A percentile compares a stretch with the other conserved stretches of the same genome.
Conservation (phyloP, 1,140 invertebrate species). For the Brachionus koreanus region DNA sequence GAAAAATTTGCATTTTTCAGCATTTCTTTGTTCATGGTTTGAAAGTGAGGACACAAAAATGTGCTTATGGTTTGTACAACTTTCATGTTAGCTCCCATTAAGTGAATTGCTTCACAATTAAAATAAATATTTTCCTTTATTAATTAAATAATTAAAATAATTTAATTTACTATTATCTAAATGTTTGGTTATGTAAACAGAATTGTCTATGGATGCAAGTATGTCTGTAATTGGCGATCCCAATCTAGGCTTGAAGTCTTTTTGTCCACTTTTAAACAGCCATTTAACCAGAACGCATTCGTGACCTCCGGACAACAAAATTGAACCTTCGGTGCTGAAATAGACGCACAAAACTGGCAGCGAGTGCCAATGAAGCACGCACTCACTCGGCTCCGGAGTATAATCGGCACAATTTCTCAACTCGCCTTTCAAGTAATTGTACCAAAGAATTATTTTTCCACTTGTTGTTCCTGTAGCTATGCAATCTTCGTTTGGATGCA, state of each 20-base stretch:
- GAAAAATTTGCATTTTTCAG: not conserved
- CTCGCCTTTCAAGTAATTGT: slow-evolving; percentile 50
- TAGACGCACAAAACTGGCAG: slow-evolving; percentile 67
- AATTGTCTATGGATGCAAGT: slow-evolving; percentile 66
- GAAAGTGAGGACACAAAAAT: slow-evolving; percentile 15
- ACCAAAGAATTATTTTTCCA: slow-evolving; percentile 69
- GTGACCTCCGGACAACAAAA: slow-evolving; percentile 71
- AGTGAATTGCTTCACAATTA: slow-evolving; percentile 63
- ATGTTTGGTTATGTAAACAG: slow-evolving; percentile 66
- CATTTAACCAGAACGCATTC: slow-evolving; percentile 78
- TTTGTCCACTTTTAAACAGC: slow-evolving; percentile 60
- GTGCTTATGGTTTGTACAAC: slow-evolving; percentile 67
- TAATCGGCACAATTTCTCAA: not conserved
- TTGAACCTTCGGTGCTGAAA: slow-evolving; percentile 67
- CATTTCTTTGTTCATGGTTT: not conserved
- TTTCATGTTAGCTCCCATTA: slow-evolving; percentile 53
- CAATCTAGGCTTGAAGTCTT: slow-evolving; percentile 70
- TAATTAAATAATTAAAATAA: slow-evolving; percentile 45
- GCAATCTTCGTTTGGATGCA: slow-evolving; percentile 67
- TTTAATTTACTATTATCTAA: slow-evolving; percentile 67
- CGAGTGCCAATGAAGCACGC: slow-evolving; percentile 71
- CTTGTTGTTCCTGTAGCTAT: slow-evolving; percentile 69
- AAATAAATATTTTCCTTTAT: slow-evolving; percentile 35
- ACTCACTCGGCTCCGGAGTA: slow-evolving; percentile 59
- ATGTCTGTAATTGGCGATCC: slow-evolving; percentile 68